Evolutionary conservation across 1,140 invertebrate genomes (phyloP), one percentile per base, ranked within the genome.

Genomic region (Drosophila punjabiensis): DNA sequence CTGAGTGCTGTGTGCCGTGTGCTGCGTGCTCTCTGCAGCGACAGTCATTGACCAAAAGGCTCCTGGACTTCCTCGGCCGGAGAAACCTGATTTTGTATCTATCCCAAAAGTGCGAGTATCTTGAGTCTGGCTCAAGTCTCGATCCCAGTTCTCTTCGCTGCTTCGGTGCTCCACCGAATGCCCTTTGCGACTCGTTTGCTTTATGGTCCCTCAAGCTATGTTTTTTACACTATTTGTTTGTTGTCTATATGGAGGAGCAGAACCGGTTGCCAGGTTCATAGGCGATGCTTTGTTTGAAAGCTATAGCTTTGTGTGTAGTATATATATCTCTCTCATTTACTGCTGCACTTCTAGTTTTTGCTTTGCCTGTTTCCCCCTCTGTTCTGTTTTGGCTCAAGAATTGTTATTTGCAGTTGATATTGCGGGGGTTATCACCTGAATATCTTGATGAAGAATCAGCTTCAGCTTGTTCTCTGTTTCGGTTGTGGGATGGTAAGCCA

Each of bases 161-260:
- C 7, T 39, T 63, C 58, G 41, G 16, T 33, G n/a, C 45, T 67
- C 43, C 18, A 41, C 24, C 24, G 55, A 28, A 70, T 78, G 76
- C 76, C 76, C 76, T 79, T 79, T 79, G 66, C 66, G 65, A 69
- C 43, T 76, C 82, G 78, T 89, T 88, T 88, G 81, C 30, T 81
- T 88, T 88, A 85, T 89, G 78, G 84, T 68, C 82, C 75, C 85
- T 76, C 66, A 67, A 81, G 78, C 79, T 81, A 78, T 47, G 50
- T 47, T 71, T 69, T 69, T 58, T 71, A 69, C 50, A 69, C 86
- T 81, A 81, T 88, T 77, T 84, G 81, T 64, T 81, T 83, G 76
- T 87, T 67, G 80, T 78, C 74, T 77, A 74, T 80, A 87, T 67
- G 59, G 65, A 79, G 76, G 66, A 62, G 52, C 35, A 53, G 59